Base-by-base conservation (phyloP, 2,888 invertebrate genomes). In the Sthenelais limicola region DNA sequence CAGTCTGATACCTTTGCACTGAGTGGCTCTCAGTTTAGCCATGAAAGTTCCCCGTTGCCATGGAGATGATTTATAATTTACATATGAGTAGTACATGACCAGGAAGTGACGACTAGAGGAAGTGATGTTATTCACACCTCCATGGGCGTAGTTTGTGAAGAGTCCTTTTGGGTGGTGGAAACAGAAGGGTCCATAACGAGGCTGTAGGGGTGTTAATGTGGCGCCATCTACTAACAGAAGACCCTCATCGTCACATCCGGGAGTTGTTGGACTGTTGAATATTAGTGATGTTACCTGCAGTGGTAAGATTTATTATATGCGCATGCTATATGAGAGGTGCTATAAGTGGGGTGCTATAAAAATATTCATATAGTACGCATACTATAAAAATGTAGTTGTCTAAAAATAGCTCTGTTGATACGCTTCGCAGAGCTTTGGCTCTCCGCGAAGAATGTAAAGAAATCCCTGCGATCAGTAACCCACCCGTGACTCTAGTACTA, bases 81-180 rank as follows among this genome's bases (percentile, higher is more conserved):
- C 56, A 33, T 54, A 73, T 9, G 62, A 54, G 70, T 73, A 73
- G 52, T 49, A 73, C 26, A 70, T 30, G 21, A 73, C n/a, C 15
- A 62, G 7, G 52, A 73, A 28, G 26, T 33, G 28, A n/a, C 24
- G 35, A 3, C 73, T 62, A n/a, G 73, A 62, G 9, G 70, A 38
- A 7, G 70, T 70, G 0, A 73, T 4, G 30, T 62, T 51, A 38
- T 62, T 58, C 48, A 66, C 49, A 9, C 47, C 47, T 9, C 47
- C 26, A 15, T 28, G 38, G n/a, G 7, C 56, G 9, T 38, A 21
- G n/a, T 32, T 47, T 18, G 47, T 47, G 43, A 73, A 73, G 5
- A 73, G 21, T 3, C 70, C 73, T 3, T 33, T 35, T 15, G 73
- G 73, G 9, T 70, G 70, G 18, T 62, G 38, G n/a, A 62, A 49